Evolutionary conservation across 2,113 vertebrate species (phyloP), one percentile per base, ranked within the genome.

Genomic region (Boulengeromyrus knoepffleri): DNA sequence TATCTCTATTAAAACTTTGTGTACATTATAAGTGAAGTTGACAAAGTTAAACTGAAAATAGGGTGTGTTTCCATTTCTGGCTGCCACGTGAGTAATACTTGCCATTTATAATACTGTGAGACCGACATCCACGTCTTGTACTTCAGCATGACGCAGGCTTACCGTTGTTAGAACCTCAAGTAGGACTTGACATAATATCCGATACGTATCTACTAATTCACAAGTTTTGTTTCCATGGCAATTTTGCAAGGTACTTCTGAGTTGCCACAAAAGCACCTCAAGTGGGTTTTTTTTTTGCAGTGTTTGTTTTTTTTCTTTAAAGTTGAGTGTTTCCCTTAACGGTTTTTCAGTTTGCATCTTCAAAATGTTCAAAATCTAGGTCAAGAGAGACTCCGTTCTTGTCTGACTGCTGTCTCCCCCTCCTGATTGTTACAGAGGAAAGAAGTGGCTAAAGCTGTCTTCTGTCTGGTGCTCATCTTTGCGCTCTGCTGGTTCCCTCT

Each of bases 401-500:
- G 1, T 90, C 42, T 90, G 19, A 50, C n/a, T 84, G 24, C 88
- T 53, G 39, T 89, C 88, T 5, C 53, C 17, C 89, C 87, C 88
- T 12, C 62, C 17, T 90, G 36, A 86, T 90, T 92, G 27, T 88
- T 92, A 70, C 92, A 99, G 98, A 95, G 98, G 0, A 96, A 97
- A 90, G 98, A 99, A 94, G 97, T 99, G 17, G 98, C 98, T 1
- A 99, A 99, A 92, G 97, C 97, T 0, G 97, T 99, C 21, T 99
- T 99, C 96, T 97, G 96, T 90, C 95, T 99, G 93, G 98, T 99
- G 0, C 91, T 99, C 89, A 97, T 99, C 93, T 99, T 99, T 89
- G 97, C 98, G 58, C 96, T 99, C 36, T 99, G 98, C 95, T 99
- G 98, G 98, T 98, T 99, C 90, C 98, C 98, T 5, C 97, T 99